Evolutionary conservation across 1,140 invertebrate species (phyloP).

Genomic region (Drosophila insularis): DNA sequence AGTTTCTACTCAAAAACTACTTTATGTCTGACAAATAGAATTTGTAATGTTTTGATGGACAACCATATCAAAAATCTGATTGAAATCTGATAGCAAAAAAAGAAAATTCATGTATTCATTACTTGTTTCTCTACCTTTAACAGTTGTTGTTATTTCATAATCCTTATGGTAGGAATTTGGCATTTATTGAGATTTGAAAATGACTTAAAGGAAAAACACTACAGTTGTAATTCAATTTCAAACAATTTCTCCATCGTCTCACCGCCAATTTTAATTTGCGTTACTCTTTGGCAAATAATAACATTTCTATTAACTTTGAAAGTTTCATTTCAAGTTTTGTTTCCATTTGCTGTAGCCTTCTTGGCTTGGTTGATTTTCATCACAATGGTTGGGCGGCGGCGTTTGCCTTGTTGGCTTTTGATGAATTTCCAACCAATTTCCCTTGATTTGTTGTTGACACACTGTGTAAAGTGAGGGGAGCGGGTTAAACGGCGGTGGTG

Average conservation of each 20-base stretch:
- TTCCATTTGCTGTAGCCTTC: conserved; percentile 8
- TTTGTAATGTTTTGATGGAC: no score
- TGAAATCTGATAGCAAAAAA: no score
- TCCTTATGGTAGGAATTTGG: no score
- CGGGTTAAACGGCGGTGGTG: conserved; percentile 9
- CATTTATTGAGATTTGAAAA: neutral
- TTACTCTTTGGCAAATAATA: conserved; percentile 62
- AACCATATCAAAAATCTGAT: no score
- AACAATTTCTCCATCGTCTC: neutral
- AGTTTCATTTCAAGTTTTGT: conserved; percentile 62
- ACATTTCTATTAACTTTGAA: conserved; percentile 70
- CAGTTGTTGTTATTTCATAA: no score
- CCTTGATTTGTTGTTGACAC: conserved; percentile 71
- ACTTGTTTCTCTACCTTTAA: no score
- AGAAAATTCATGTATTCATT: no score
- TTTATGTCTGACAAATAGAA: no score
- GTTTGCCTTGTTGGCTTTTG: conserved; percentile 27
- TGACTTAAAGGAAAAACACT: neutral
- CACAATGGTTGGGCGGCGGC: conserved; percentile 21
- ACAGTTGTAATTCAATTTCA: conserved; percentile 27
- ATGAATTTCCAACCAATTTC: conserved; percentile 72
- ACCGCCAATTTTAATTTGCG: conserved; percentile 40
- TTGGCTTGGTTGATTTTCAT: conserved; percentile 17
- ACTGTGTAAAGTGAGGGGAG: conserved; percentile 27
- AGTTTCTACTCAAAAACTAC: no score